Percentiles rank a stretch among this genome's conserved stretches.
Conservation (phyloP, 2,888 invertebrate species). For the Oscheius myriophilus region DNA sequence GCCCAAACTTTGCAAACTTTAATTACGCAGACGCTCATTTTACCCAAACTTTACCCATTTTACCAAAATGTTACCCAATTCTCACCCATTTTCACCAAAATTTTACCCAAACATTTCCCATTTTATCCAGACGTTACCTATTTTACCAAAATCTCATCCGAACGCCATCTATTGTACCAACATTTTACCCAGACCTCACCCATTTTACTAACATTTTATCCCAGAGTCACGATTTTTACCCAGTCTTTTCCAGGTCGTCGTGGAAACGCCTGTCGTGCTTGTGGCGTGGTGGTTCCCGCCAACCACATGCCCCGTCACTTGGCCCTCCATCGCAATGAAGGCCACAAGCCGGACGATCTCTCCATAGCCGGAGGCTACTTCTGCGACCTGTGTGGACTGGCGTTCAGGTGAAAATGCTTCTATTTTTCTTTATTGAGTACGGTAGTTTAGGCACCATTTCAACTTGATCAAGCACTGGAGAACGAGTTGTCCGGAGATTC, state of each 20-base stretch:
- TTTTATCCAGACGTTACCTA: too few relatives aligned
- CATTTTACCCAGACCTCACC: too few relatives aligned
- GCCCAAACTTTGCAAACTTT: too few relatives aligned
- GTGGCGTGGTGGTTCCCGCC: slow-evolving; percentile 52
- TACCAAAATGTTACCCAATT: too few relatives aligned
- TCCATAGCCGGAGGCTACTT: slow-evolving; percentile 40
- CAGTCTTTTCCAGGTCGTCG: slow-evolving; percentile 40
- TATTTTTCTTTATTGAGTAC: not conserved
- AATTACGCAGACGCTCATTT: too few relatives aligned
- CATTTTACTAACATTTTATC: too few relatives aligned
- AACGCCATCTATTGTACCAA: too few relatives aligned
- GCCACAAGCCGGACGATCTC: slow-evolving; percentile 36
- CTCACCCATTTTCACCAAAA: too few relatives aligned
- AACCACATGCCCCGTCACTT: slow-evolving; percentile 51
- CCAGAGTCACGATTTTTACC: too few relatives aligned
- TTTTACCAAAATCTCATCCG: too few relatives aligned
- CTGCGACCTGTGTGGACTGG: slow-evolving; percentile 62
- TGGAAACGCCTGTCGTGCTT: slow-evolving; percentile 46
- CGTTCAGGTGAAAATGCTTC: slow-evolving; percentile 43
- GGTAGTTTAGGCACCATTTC: slow-evolving; percentile 37
- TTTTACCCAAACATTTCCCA: too few relatives aligned
- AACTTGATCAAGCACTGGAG: slow-evolving; percentile 64
- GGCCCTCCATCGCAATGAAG: slow-evolving; percentile 27
- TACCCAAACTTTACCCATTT: too few relatives aligned
- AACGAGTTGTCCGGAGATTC: slow-evolving; percentile 56